These are phyloP conservation scores for Thaleichthys pacificus DNA, from an alignment of 2,797 vertebrate species.

Conservation along the genomic window DNA sequence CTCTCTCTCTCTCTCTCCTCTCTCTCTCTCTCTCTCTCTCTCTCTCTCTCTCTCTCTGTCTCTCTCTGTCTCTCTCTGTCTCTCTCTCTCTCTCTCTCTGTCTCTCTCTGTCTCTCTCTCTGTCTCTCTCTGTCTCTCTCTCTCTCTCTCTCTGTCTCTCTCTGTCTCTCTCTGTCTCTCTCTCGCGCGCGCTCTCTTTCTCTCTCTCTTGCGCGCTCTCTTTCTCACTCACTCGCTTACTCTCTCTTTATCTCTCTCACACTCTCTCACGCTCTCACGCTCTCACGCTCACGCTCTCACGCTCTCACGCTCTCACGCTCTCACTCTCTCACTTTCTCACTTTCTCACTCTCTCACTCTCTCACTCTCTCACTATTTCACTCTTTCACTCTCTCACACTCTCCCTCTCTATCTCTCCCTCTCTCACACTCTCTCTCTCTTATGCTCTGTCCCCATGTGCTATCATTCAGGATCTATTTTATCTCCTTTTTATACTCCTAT, in stretches of 20 bases:
- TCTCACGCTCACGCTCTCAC: no score
- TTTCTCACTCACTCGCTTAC: no score
- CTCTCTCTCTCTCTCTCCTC: neutral
- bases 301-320: no score
- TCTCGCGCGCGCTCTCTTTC: neutral
- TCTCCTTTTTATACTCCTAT: neutral
- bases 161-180: neutral
- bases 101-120: neutral
- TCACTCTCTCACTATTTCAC: no score
- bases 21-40: neutral
- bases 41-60: neutral
- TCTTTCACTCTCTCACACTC: no score
- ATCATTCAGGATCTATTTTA: neutral
- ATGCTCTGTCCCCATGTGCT: neutral
- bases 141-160: neutral
- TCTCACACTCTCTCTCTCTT: neutral
- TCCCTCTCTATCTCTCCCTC: no score
- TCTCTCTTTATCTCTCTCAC: no score
- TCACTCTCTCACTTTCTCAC: no score
- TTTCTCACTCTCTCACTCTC: no score
- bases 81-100: neutral
- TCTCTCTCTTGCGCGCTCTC: no score
- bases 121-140: neutral
- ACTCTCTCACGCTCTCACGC: no score
- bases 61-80: neutral